These are phyloP conservation scores for Tauraco erythrolophus DNA, from an alignment of 2,113 vertebrate genomes.

Conservation along the genomic window DNA sequence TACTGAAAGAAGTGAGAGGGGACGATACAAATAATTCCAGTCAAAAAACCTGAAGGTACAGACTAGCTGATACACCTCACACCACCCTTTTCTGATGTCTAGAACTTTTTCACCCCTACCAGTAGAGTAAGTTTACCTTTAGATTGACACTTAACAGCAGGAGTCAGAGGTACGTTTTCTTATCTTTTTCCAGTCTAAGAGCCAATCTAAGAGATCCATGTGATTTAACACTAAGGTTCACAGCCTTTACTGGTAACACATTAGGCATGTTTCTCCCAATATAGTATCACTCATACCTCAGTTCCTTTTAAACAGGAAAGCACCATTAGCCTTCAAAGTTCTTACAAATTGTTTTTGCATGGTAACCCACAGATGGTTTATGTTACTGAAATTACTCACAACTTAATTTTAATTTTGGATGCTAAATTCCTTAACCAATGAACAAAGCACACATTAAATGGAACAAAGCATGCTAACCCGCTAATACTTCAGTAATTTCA, in stretches of 20 bases:
- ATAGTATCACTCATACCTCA: accelerated
- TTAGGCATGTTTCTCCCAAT: not conserved
- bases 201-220: not conserved
- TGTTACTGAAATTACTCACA: not conserved
- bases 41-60: not conserved
- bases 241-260: not conserved
- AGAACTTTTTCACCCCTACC: not conserved
- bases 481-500: not conserved
- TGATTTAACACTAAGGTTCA: not conserved
- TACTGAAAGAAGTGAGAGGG: not conserved
- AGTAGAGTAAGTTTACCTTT: accelerated
- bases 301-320: not conserved
- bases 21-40: not conserved
- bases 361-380: accelerated
- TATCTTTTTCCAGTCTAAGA: not conserved
- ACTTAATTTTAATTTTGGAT: not conserved
- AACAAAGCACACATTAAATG: not conserved
- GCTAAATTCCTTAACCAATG: not conserved
- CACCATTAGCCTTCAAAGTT: not conserved
- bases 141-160: not conserved
- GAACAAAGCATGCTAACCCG: not conserved
- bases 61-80: not conserved
- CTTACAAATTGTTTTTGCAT: not conserved
- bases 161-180: not conserved
- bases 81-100: not conserved